Conservation (phyloP, 2,797 vertebrate genomes). For the Notolepis coatsorum region DNA sequence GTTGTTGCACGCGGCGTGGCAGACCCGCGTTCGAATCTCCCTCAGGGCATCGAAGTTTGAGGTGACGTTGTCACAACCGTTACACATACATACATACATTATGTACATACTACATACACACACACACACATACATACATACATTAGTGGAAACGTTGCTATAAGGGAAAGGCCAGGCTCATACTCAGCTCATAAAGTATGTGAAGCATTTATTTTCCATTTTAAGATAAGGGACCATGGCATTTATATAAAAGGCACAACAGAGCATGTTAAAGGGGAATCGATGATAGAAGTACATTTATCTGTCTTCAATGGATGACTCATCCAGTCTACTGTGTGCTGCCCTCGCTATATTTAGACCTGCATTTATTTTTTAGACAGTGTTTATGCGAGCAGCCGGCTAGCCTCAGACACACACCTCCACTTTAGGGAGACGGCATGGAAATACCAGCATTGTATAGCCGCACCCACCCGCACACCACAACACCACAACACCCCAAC, state of each 20-base stretch:
- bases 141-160: background rate
- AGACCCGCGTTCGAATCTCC: too few species aligned
- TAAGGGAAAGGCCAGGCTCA: background rate
- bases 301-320: slow-evolving; percentile 38
- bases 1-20: too few species aligned
- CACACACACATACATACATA: too few species aligned
- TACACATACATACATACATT: too few species aligned
- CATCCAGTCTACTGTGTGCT: slow-evolving; percentile 20
- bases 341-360: slow-evolving; percentile 18
- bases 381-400: background rate
- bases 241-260: slow-evolving; percentile 36
- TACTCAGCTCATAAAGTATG: background rate
- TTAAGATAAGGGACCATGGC: slow-evolving; percentile 14
- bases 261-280: slow-evolving; percentile 46
- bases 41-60: too few species aligned
- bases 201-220: background rate
- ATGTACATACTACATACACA: too few species aligned
- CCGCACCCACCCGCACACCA: slow-evolving; percentile 20
- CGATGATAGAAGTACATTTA: slow-evolving; percentile 34
- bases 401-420: background rate
- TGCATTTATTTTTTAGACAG: background rate
- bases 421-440: background rate
- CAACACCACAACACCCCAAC: too few species aligned
- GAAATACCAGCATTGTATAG: background rate
- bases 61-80: too few species aligned